Conservation (phyloP, 2,888 invertebrate genomes). For the Rotaria macrura region DNA sequence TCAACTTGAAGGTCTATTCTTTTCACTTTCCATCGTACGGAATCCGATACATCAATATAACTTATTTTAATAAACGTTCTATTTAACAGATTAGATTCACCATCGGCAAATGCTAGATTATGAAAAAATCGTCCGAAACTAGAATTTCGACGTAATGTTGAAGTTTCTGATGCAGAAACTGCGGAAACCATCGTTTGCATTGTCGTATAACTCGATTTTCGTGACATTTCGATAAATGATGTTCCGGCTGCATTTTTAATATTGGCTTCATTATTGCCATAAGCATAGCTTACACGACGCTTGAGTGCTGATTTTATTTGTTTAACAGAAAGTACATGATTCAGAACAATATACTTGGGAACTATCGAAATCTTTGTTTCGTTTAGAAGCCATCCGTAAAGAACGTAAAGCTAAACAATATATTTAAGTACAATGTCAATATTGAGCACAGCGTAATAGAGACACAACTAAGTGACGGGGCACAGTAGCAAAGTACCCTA, state of each 20-base stretch:
- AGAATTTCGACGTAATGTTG: neutral
- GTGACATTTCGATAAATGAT: neutral
- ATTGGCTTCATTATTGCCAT: neutral
- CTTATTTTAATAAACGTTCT: neutral
- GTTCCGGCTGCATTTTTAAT: neutral
- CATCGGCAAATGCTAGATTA: neutral
- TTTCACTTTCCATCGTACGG: neutral
- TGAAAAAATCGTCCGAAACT: neutral
- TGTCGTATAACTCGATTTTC: neutral
- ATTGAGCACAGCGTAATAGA: too few relatives aligned
- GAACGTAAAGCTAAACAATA: too few relatives aligned
- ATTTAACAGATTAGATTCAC: neutral
- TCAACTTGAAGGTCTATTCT: neutral
- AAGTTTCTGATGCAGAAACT: neutral
- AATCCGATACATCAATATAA: neutral
- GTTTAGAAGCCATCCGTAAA: too few relatives aligned
- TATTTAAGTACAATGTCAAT: too few relatives aligned
- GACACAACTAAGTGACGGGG: too few relatives aligned
- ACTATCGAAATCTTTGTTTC: neutral
- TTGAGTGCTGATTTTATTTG: neutral
- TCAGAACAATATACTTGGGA: neutral
- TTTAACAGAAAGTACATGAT: neutral
- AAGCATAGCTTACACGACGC: neutral
- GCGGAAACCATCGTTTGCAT: neutral
- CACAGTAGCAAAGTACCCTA: too few relatives aligned